Evolutionary conservation across 2,797 vertebrate species (phyloP).

Genomic region (Chiroxiphia lanceolata): DNA sequence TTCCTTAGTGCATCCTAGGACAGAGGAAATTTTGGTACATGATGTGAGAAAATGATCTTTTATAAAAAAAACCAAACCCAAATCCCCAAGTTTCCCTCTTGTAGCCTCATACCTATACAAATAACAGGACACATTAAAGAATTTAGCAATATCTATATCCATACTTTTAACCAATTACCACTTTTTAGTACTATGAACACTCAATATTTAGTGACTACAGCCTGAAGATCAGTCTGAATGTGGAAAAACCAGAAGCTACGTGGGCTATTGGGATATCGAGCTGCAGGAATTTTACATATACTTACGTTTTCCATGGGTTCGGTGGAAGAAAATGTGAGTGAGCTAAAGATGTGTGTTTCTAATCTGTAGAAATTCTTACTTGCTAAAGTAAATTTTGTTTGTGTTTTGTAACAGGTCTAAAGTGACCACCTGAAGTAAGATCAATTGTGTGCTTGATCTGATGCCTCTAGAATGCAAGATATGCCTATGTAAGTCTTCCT

Average conservation of each 20-base stretch:
- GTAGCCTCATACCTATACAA: background rate
- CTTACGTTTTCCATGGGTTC: background rate
- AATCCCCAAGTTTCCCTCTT: background rate
- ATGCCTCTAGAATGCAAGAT: background rate
- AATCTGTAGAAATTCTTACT: background rate
- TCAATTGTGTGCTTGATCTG: background rate
- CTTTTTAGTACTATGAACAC: background rate
- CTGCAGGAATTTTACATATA: background rate
- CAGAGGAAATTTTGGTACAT: background rate
- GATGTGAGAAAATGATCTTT: background rate
- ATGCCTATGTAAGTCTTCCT: background rate
- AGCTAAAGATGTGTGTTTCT: background rate
- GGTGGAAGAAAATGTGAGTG: background rate
- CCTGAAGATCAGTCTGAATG: background rate
- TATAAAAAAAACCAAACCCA: background rate
- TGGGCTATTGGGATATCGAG: background rate
- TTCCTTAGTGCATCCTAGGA: background rate
- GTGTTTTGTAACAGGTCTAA: background rate
- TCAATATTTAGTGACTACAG: background rate
- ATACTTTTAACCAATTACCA: background rate
- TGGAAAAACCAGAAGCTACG: background rate
- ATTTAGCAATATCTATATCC: background rate
- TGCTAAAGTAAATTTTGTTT: background rate
- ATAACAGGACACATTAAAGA: background rate
- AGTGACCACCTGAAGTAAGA: background rate